Conservation (phyloP, 2,888 invertebrate genomes). For the Tenodera sinensis region DNA sequence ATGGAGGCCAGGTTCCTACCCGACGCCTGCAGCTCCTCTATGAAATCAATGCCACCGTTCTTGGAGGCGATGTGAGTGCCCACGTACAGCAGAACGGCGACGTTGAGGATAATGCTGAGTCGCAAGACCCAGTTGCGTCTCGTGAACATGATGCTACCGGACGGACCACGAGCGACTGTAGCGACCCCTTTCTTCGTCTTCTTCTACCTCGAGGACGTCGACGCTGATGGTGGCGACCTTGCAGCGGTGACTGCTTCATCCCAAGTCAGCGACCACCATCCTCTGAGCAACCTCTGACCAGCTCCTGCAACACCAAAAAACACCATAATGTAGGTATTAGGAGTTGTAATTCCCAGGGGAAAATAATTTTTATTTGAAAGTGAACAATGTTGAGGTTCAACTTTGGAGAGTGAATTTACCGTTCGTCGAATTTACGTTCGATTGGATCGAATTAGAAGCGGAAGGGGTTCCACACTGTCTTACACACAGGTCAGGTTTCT, state of each 20-base stretch:
- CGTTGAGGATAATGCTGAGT: constrained; percentile 70
- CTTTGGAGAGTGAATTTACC: too few relatives aligned
- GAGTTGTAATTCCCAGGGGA: too few relatives aligned
- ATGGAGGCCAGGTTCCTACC: constrained; percentile 46
- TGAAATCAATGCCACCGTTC: constrained; percentile 33
- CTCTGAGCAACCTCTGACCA: not conserved
- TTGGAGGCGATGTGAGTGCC: constrained; percentile 58
- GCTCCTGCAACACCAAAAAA: not conserved
- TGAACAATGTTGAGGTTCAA: too few relatives aligned
- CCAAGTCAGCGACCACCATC: not conserved
- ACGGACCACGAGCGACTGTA: not conserved
- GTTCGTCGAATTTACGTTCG: too few relatives aligned
- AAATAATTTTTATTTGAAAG: too few relatives aligned
- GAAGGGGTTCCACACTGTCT: too few relatives aligned
- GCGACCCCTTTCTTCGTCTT: not conserved
- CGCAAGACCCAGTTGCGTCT: constrained; percentile 69
- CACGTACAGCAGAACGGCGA: constrained; percentile 66
- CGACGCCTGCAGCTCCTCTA: constrained; percentile 45
- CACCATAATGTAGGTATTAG: too few relatives aligned
- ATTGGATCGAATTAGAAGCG: too few relatives aligned
- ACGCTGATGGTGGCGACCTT: constrained; percentile 12
- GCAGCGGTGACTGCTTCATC: constrained; percentile 16
- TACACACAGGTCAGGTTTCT: too few relatives aligned
- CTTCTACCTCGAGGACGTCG: constrained; percentile 14
- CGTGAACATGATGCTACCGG: constrained; percentile 41